A percentile compares a stretch with the other conserved stretches of the same genome.
phyloP scores from a whole-genome alignment of 1,140 invertebrate genomes.

The Listronotus oregonensis region DNA sequence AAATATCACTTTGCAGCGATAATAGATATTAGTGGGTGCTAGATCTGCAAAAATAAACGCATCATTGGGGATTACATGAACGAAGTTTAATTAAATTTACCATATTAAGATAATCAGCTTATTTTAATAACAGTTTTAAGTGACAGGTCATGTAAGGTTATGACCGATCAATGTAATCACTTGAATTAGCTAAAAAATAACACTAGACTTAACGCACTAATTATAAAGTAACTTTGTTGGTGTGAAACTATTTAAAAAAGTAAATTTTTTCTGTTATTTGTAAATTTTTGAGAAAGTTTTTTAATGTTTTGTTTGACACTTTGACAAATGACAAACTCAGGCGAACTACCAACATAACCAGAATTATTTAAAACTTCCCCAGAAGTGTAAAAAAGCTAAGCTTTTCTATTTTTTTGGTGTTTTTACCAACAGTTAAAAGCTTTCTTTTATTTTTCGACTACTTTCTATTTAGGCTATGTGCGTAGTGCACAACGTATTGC shows the following conservation, averaged over 20 bases:
- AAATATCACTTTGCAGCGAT: conserved; percentile 13
- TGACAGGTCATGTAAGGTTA: conserved; percentile 54
- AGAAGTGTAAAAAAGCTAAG: too few relatives aligned
- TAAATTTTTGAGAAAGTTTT: conserved; percentile 44
- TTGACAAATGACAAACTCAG: conserved; percentile 22
- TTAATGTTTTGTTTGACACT: conserved; percentile 48
- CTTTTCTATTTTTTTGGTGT: too few relatives aligned
- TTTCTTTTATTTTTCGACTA: too few relatives aligned
- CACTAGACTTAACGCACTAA: conserved; percentile 18
- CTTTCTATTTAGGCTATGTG: too few relatives aligned
- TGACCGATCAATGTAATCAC: conserved; percentile 32
- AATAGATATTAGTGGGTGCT: background rate
- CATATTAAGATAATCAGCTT: conserved; percentile 44
- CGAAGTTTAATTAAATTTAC: conserved; percentile 44
- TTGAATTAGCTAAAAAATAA: conserved; percentile 9
- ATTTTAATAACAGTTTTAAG: conserved; percentile 43
- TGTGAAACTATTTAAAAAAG: conserved; percentile 20
- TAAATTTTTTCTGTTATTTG: conserved; percentile 18
- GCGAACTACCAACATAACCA: background rate
- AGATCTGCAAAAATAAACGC: conserved; percentile 6
- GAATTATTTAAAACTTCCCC: too few relatives aligned
- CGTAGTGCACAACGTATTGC: too few relatives aligned
- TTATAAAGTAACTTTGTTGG: conserved; percentile 27
- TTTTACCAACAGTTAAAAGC: too few relatives aligned
- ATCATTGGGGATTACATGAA: conserved; percentile 21